Percentiles rank a stretch among this genome's conserved stretches.
phyloP scores from a whole-genome alignment of 2,797 vertebrate species.

The Potorous gilbertii region DNA sequence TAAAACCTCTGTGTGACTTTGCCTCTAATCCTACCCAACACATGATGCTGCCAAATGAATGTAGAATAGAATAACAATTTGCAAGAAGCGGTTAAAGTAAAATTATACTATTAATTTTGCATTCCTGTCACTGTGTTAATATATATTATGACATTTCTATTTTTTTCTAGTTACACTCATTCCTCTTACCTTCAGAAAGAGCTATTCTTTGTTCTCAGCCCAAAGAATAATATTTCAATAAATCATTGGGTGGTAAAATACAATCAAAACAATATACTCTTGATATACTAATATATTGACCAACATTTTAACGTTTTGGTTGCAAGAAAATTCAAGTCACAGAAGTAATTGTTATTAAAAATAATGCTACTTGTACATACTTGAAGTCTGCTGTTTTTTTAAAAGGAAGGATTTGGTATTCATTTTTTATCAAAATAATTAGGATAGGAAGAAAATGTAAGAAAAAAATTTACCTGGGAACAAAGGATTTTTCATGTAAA shows the following conservation, averaged over 20 bases:
- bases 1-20: not conserved
- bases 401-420: not conserved
- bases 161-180: not conserved
- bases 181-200: not conserved
- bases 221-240: not conserved
- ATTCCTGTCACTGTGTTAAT: not conserved
- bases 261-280: not conserved
- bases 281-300: not conserved
- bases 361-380: not conserved
- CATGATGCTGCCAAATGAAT: not conserved
- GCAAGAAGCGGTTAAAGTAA: not conserved
- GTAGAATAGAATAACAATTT: not conserved
- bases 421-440: not conserved
- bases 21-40: not conserved
- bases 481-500: not conserved
- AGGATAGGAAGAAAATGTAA: not conserved
- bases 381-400: not conserved
- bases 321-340: not conserved
- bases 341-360: not conserved
- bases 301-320: not conserved
- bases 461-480: not conserved
- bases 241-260: not conserved
- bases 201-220: not conserved
- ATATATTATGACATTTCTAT: not conserved
- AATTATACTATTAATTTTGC: not conserved